These are phyloP conservation scores for Siniperca undulata DNA, from an alignment of 2,797 vertebrate species.

Conservation along the genomic window DNA sequence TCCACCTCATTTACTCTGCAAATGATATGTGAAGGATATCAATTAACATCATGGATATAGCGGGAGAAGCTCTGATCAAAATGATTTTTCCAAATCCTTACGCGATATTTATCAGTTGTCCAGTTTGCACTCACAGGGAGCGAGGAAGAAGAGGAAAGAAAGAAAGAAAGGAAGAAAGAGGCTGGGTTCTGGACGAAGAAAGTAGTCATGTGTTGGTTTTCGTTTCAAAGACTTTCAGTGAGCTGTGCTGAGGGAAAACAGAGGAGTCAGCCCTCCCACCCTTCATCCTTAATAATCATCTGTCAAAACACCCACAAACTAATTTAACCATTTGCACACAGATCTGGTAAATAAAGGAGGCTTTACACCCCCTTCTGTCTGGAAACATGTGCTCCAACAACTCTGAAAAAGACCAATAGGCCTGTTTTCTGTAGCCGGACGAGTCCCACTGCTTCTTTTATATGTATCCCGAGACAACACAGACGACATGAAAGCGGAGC, in stretches of 20 bases:
- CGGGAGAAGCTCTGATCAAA: constrained; percentile 37
- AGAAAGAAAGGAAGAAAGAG: constrained; percentile 46
- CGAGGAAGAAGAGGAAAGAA: constrained; percentile 1
- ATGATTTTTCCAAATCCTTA: constrained; percentile 46
- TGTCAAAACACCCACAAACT: constrained; percentile 90
- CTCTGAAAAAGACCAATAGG: constrained; percentile 89
- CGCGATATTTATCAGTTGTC: constrained; percentile 55
- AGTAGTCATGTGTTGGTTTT: constrained; percentile 76
- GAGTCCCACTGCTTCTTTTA: constrained; percentile 87
- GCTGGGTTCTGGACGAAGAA: constrained; percentile 54
- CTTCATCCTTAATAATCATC: constrained; percentile 86
- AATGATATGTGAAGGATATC: constrained; percentile 66
- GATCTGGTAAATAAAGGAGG: constrained; percentile 84
- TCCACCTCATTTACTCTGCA: constrained; percentile 69
- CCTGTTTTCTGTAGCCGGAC: constrained; percentile 83
- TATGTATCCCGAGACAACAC: constrained; percentile 82
- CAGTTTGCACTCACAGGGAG: constrained; percentile 54
- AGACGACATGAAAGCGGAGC: constrained; percentile 87
- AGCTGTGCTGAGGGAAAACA: constrained; percentile 69
- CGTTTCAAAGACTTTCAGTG: constrained; percentile 77
- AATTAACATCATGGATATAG: constrained; percentile 54
- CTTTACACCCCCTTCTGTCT: constrained; percentile 80
- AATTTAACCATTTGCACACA: constrained; percentile 89
- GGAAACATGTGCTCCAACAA: constrained; percentile 88
- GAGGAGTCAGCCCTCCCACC: constrained; percentile 82